Evolutionary conservation across 2,113 vertebrate genomes (phyloP).

Genomic region (Gnathonemus longibarbis): DNA sequence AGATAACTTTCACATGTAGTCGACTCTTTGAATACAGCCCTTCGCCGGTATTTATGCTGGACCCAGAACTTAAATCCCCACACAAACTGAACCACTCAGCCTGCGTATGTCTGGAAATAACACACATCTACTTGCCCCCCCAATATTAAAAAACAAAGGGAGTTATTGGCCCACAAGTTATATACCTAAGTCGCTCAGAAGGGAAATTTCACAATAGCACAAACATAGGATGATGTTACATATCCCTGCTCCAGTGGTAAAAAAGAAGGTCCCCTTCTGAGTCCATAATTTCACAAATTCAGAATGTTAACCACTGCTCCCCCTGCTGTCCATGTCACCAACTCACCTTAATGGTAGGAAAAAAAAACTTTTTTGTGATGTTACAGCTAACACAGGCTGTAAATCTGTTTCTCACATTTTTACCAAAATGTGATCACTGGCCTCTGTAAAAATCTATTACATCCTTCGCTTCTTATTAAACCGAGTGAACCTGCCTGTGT

Average conservation of each 20-base stretch:
- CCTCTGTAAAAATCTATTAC: not conserved
- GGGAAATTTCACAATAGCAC: not conserved
- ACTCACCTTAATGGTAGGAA: not conserved
- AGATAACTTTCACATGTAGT: not conserved
- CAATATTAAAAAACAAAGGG: not conserved
- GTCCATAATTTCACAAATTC: not conserved
- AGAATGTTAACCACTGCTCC: not conserved
- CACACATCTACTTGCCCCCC: not conserved
- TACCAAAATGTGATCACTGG: not conserved
- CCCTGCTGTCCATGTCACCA: not conserved
- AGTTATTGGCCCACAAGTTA: not conserved
- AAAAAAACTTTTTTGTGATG: not conserved
- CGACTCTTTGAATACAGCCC: not conserved
- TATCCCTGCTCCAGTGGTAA: not conserved
- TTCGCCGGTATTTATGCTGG: not conserved
- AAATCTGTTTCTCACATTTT: not conserved
- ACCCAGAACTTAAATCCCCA: not conserved
- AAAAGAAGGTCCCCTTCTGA: not conserved
- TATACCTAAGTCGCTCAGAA: not conserved
- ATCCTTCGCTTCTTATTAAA: not conserved
- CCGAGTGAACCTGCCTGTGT: not conserved
- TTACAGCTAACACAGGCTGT: not conserved
- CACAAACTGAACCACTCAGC: not conserved
- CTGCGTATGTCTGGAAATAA: not conserved
- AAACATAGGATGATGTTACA: not conserved